phyloP scores from a whole-genome alignment of 2,113 vertebrate genomes.

The Caracal caracal region DNA sequence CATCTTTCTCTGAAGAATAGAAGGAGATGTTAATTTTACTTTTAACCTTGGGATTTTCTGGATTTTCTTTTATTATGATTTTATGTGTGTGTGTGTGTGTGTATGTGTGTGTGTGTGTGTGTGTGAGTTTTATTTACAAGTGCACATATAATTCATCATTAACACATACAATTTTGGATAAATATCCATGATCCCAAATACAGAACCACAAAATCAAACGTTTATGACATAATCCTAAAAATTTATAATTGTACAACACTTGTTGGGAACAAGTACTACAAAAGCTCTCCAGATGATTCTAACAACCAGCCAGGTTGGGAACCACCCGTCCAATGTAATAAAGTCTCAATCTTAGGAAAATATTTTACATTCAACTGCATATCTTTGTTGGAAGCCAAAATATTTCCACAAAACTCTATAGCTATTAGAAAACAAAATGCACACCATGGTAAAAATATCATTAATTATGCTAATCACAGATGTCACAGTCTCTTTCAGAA shows the following conservation, averaged over 20 bases:
- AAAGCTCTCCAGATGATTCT: not conserved
- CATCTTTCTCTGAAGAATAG: not conserved
- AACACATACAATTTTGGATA: not conserved
- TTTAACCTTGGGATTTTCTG: not conserved
- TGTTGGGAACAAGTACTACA: not conserved
- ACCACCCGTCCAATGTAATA: not conserved
- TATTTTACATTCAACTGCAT: not conserved
- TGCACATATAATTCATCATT: not conserved
- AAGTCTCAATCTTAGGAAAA: not conserved
- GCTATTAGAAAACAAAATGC: constrained; percentile 14
- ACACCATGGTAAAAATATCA: not conserved
- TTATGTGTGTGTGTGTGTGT: not conserved
- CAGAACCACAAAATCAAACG: not conserved
- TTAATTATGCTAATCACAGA: not conserved
- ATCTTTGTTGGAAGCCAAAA: not conserved
- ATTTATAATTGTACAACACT: not conserved
- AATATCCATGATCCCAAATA: not conserved
- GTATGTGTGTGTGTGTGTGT: not conserved
- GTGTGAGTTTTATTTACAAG: not conserved
- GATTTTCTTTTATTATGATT: not conserved
- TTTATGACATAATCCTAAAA: not conserved
- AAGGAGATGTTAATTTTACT: not conserved
- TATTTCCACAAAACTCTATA: not conserved
- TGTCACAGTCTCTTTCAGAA: not conserved
- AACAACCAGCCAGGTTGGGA: not conserved